Conservation (phyloP, 2,888 invertebrate species). For the Drosophila pegasa region DNA sequence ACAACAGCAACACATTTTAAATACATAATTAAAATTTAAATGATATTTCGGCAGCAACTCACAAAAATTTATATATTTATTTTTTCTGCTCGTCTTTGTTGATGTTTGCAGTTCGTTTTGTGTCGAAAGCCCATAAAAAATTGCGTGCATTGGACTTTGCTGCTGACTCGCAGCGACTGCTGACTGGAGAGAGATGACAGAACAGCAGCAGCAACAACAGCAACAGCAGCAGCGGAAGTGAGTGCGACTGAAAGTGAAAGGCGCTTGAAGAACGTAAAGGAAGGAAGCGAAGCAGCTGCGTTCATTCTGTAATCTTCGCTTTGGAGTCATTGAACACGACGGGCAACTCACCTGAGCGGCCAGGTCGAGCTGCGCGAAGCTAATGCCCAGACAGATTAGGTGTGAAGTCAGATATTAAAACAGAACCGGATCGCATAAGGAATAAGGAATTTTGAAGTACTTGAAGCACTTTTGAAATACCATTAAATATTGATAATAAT, state of each 20-base stretch:
- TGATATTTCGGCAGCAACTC: constrained; percentile 47
- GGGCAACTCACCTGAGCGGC: not conserved
- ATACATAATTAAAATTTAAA: constrained; percentile 68
- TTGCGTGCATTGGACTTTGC: constrained; percentile 72
- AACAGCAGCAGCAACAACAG: constrained; percentile 24
- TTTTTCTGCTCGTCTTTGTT: constrained; percentile 46
- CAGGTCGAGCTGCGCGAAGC: constrained; percentile 4
- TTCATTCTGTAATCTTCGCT: constrained; percentile 8
- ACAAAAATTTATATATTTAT: constrained; percentile 38
- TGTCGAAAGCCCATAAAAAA: constrained; percentile 57
- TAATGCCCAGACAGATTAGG: constrained; percentile 4
- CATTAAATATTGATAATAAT: not conserved
- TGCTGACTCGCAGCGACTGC: constrained; percentile 23
- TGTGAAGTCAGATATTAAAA: not conserved
- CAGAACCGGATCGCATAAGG: not conserved
- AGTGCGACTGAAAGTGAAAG: constrained; percentile 72
- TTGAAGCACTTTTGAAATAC: not conserved
- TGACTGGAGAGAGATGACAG: constrained; percentile 15
- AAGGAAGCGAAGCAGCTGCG: constrained; percentile 48
- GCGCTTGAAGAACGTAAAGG: constrained; percentile 58
- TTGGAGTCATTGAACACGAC: constrained; percentile 24
- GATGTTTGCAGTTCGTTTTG: constrained; percentile 51
- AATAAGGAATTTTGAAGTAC: not conserved
- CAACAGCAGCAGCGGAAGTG: constrained; percentile 38
- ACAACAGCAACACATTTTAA: constrained; percentile 46